Base-by-base conservation (phyloP, 2,888 invertebrate genomes). In the Apeira syringaria region DNA sequence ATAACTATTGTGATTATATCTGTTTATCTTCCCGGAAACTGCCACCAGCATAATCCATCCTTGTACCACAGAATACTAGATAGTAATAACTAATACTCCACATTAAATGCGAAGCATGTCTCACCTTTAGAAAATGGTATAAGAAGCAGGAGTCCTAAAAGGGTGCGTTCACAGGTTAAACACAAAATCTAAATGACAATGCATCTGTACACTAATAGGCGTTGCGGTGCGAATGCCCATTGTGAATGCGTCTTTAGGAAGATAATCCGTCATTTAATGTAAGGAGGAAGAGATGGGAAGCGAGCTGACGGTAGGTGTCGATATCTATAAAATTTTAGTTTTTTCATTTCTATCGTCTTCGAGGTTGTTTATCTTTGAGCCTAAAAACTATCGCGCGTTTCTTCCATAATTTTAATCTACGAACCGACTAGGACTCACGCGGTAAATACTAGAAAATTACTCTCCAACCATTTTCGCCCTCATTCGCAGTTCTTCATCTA, bases 131-230 rank as follows among this genome's bases (percentile, higher is more conserved):
- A 50, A 44, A 42, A 41, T 30, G 30, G 15, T 34, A 30, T 25
- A 36, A 27, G 35, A 15, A 13, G 31, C 24, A 39, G 4, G 24
- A 9, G 9, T 8, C 26, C 50, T n/a, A n/a, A 60, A 55, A 66
- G 59, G 70, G 65, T 50, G 53, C 53, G 44, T 58, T 68, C 74
- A 80, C 79, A 84, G 78, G 83, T 84, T 83, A 82, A 86, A 86
- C 84, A 83, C 77, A 74, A 50, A 61, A 86, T 87, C 74, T 77
- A 37, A 83, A 87, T 87, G 66, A 88, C 84, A 88, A 88, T 76
- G 65, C 64, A 33, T 64, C 59, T 71, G 75, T 74, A 59, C 70
- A 50, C 74, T 86, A 87, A 86, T 79, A 83, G 76, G 80, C 85
- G 82, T 77, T 81, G 85, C 85, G 85, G 89, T 84, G 84, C 78